Conservation (phyloP, 2,797 vertebrate species). For the Otolemur crassicaudatus region DNA sequence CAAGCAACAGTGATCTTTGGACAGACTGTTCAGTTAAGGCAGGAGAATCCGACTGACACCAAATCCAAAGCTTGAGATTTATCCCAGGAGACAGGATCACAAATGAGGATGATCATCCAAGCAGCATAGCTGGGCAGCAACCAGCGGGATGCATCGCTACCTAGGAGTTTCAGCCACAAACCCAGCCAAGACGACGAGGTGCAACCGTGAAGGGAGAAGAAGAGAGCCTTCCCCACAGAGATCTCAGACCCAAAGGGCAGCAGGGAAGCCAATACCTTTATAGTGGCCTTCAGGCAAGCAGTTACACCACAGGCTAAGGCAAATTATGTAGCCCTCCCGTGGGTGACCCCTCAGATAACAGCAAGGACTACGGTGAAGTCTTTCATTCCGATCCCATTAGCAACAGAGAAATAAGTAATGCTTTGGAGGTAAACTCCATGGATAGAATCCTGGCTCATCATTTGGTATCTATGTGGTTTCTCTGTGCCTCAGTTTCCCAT, state of each 20-base stretch:
- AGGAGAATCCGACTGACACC: conserved; percentile 22
- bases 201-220: neutral
- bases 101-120: neutral
- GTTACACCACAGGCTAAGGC: neutral
- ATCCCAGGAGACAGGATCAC: conserved; percentile 15
- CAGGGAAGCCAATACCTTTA: neutral
- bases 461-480: neutral
- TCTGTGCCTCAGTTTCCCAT: conserved; percentile 4
- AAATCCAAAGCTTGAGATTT: conserved; percentile 41
- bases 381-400: neutral
- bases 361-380: neutral
- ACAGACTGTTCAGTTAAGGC: conserved; percentile 22
- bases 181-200: neutral
- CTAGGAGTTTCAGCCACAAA: neutral
- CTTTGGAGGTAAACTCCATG: neutral
- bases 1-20: conserved; percentile 18
- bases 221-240: neutral
- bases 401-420: neutral
- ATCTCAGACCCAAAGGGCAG: neutral
- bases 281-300: neutral
- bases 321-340: neutral
- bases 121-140: neutral
- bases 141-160: neutral
- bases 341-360: neutral
- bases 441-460: neutral